Conservation (phyloP, 2,113 vertebrate genomes). For the Corythoichthys haematopterus region DNA sequence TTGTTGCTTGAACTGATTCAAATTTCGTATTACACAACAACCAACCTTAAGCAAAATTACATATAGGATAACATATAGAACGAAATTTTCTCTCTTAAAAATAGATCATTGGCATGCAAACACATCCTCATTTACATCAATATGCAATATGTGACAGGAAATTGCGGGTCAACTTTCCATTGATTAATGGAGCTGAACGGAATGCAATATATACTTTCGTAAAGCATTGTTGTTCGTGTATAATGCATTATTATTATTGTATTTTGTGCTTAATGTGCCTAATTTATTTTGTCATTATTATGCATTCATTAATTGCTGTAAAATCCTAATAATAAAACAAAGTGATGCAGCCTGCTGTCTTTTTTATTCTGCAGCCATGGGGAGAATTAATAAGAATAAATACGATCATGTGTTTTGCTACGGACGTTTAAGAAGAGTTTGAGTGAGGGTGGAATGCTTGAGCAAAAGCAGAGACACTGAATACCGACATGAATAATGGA, state of each 20-base stretch:
- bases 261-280: background rate
- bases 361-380: background rate
- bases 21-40: no score
- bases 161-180: no score
- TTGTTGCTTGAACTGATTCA: no score
- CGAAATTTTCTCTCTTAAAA: no score
- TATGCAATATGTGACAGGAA: no score
- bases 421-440: background rate
- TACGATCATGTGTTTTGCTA: background rate
- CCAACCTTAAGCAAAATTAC: no score
- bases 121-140: no score
- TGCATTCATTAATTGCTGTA: background rate
- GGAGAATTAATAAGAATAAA: background rate
- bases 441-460: slow-evolving; percentile 29
- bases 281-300: background rate
- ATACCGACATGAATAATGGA: slow-evolving; percentile 53
- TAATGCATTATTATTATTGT: background rate
- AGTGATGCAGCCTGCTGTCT: background rate
- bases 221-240: background rate
- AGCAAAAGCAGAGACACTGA: slow-evolving; percentile 47
- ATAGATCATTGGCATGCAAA: no score
- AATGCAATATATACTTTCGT: no score
- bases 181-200: background rate
- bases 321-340: background rate
- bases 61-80: no score